phyloP scores from a whole-genome alignment of 2,797 vertebrate species.

The Ctenopoma multispine region DNA sequence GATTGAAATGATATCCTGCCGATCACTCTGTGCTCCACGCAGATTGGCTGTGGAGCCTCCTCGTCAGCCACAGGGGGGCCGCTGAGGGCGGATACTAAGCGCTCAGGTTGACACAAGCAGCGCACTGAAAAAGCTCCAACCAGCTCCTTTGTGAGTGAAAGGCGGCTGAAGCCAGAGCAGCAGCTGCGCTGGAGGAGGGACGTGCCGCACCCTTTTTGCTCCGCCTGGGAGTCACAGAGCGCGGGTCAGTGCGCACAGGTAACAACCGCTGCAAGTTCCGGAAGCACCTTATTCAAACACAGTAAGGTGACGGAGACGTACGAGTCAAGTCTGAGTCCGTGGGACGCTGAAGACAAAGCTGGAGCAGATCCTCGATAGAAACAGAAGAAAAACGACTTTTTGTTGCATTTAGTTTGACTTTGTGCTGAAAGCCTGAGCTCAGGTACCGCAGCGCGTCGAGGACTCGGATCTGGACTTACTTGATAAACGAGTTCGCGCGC shows the following conservation, averaged over 20 bases:
- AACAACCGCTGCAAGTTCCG: slow-evolving; percentile 25
- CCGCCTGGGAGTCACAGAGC: not conserved
- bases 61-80: slow-evolving; percentile 1
- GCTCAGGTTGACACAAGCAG: slow-evolving; percentile 44
- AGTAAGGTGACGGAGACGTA: slow-evolving; percentile 17
- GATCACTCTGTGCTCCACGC: slow-evolving; percentile 2
- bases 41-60: slow-evolving; percentile 40
- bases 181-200: not conserved
- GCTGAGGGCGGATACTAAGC: slow-evolving; percentile 22
- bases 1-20: not conserved
- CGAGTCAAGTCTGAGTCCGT: not conserved
- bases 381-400: not conserved
- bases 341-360: not conserved
- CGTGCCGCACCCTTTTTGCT: slow-evolving; percentile 56
- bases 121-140: not conserved
- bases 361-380: slow-evolving; percentile 6
- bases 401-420: not conserved
- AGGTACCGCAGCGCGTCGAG: slow-evolving; percentile 13
- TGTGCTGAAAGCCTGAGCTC: slow-evolving; percentile 4
- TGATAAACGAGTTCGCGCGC: slow-evolving; percentile 15
- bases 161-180: slow-evolving; percentile 18
- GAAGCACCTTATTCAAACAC: slow-evolving; percentile 22
- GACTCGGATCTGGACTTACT: slow-evolving; percentile 42
- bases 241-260: slow-evolving; percentile 59
- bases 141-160: slow-evolving; percentile 31